Percentiles rank a stretch among this genome's conserved stretches.
These are phyloP conservation scores for Eupithecia inturbata DNA, from an alignment of 2,888 invertebrate species.

Conservation along the genomic window DNA sequence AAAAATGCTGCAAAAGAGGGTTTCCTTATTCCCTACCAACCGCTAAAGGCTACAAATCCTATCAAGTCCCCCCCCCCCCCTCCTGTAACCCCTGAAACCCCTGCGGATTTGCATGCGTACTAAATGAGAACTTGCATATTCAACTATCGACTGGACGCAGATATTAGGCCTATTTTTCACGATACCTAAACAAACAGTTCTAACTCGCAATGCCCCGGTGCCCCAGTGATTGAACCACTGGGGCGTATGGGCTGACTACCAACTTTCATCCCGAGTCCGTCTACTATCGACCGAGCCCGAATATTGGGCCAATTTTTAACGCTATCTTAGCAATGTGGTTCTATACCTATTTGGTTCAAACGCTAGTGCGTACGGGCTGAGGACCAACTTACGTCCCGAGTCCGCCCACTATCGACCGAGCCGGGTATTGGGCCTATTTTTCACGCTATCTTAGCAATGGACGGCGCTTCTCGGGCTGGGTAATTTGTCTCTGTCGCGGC, in stretches of 20 bases:
- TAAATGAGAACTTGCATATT: neutral
- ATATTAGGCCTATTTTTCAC: too few relatives aligned
- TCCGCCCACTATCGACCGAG: constrained; percentile 21
- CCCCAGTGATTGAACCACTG: too few relatives aligned
- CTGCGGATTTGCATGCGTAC: neutral
- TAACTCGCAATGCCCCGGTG: too few relatives aligned
- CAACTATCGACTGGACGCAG: neutral
- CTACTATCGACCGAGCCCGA: neutral
- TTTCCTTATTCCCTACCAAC: neutral
- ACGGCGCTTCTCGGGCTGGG: constrained; percentile 43
- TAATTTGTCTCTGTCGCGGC: constrained; percentile 47
- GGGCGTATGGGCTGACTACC: too few relatives aligned
- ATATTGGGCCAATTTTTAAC: neutral
- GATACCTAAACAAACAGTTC: too few relatives aligned
- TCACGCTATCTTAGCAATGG: constrained; percentile 44
- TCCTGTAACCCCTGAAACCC: neutral
- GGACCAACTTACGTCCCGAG: neutral
- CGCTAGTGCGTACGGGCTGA: neutral
- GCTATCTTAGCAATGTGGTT: too few relatives aligned
- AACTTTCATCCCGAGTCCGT: neutral
- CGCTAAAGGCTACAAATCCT: neutral
- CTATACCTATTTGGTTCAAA: neutral
- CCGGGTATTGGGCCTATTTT: constrained; percentile 44
- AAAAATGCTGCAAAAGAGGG: neutral
- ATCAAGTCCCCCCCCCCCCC: too few relatives aligned